Base-by-base conservation (phyloP, 2,113 vertebrate genomes). In the Corynorhinus townsendii region DNA sequence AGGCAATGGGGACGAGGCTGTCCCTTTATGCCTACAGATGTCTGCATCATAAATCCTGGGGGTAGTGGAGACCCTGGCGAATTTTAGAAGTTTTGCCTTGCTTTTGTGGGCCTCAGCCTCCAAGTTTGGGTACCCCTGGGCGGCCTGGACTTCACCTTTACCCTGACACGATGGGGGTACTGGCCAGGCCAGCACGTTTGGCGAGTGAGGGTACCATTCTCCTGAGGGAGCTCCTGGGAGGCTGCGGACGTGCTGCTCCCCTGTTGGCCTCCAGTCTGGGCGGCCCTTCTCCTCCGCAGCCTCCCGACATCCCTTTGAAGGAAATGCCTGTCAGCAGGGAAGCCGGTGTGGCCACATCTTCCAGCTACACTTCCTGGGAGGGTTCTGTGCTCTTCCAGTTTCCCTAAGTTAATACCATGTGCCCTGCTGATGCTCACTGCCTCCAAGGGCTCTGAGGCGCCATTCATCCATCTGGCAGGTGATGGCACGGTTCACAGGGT, bases 61-160 rank as follows among this genome's bases (percentile, higher is more conserved):
- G 7, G 24, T 1, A 22, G n/a, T 11, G n/a, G 71, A 43, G 35
- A 14, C 3, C 24, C 45, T n/a, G 87, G 3, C 40, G 12, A 4
- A 22, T 52, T 79, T 64, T 10, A 49, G 4, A 54, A 82, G 52
- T 56, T 35, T 22, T 24, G n/a, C 30, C 45, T 71, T 2, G 2
- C 17, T 66, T 24, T 30, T 81, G 49, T 38, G 38, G 77, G 16
- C 15, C 22, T 2, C 1, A 11, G 33, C 2, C 3, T 38, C 76
- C 1, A 17, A 35, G 24, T 16, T 26, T 54, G 7, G 3, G 4
- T 1, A 5, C 8, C 43, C 2, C 10, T 4, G 4, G 19, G 20
- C 24, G 5, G 26, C 54, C 35, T 38, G 5, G 0, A 30, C 15
- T 45, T 69, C 45, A 33, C 1, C 1, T 62, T 69, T 89, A 88